Base-by-base conservation (phyloP, 2,888 invertebrate genomes). In the Falcaria lacertinaria region DNA sequence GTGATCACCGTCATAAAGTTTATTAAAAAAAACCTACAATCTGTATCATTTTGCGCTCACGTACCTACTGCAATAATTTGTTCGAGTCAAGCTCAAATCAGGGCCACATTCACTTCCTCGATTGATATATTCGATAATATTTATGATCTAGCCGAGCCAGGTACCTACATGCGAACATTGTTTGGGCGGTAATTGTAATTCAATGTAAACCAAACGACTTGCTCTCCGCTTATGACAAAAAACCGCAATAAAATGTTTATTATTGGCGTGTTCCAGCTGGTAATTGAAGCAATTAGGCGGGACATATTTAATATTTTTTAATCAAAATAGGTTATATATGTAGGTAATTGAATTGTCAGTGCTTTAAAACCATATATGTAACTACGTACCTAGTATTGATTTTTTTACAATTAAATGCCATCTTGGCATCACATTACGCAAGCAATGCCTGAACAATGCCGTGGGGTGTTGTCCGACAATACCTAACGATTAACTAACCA, bases 41-140 rank as follows among this genome's bases (percentile, higher is more conserved):
- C 16, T 37, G 19, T 22, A 25, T 25, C 8, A 22, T 22, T 7
- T 35, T 15, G 8, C 37, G 15, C 11, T 15, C 37, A 22, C 22
- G 22, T 22, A 36, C n/a, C 19, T n/a, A 15, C 0, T 14, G 22
- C 22, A 37, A 34, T 33, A 11, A 15, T 34, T 33, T 19, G n/a
- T 5, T 38, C 33, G 25, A 28, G 33, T 38, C 41, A 33, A 42
- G 41, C 33, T 22, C 33, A 45, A 52, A 60, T 68, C 69, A 74
- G 47, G 69, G 69, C 34, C 69, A 67, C 69, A 61, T 66, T 75
- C 67, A 75, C 73, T 77, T 74, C 77, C 73, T 70, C 47, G 42
- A 34, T 32, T 13, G n/a, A 15, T 38, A 33, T n/a, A 25, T 44
- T 41, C 32, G 39, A 38, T 22, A 37, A 37, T 37, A 37, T 14